Base-by-base conservation (phyloP, 2,888 invertebrate species). In the Andrena camellia region DNA sequence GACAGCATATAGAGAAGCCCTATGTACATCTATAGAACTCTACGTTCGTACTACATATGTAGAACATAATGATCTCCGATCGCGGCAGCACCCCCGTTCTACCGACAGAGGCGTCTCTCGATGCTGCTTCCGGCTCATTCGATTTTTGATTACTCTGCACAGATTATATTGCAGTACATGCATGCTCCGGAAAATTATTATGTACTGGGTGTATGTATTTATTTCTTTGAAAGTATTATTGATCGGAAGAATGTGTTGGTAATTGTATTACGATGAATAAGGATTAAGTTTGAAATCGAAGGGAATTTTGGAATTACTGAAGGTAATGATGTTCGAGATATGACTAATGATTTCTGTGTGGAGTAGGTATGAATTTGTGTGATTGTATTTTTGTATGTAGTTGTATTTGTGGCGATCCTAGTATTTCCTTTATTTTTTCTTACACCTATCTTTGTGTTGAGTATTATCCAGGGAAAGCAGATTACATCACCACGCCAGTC, bases 1-100 rank as follows among this genome's bases (percentile, higher is more conserved):
- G 91, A 92, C 92, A 92, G 90, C 89, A 86, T 87, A 91, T 89
- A 87, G 88, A 87, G 93, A 93, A 93, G 93, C 93, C 93, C 72
- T 93, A 93, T 82, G 31, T 83, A 78, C 31, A 83, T 82, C 66
- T 84, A 71, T 83, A 83, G 60, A 13, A 72, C 68, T 57, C 57
- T 78, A 35, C 69, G 88, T 89, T 78, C 73, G 86, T 88, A 78
- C 70, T 78, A n/a, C n/a, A n/a, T n/a, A 86, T 82, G 74, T 82
- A 72, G 86, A 78, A 83, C 88, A 88, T 85, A 85, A 86, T 87
- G 85, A 84, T 80, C 84, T 78, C 75, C 81, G 79, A 84, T 86
- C 89, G 85, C 83, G 85, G 74, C 81, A 83, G 84, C 84, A 87
- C 70, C 75, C 64, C 63, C 54, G 73, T 68, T 10, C 48, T 57